Base-by-base conservation (phyloP, 2,888 invertebrate genomes). In the Scaeva pyrastri region DNA sequence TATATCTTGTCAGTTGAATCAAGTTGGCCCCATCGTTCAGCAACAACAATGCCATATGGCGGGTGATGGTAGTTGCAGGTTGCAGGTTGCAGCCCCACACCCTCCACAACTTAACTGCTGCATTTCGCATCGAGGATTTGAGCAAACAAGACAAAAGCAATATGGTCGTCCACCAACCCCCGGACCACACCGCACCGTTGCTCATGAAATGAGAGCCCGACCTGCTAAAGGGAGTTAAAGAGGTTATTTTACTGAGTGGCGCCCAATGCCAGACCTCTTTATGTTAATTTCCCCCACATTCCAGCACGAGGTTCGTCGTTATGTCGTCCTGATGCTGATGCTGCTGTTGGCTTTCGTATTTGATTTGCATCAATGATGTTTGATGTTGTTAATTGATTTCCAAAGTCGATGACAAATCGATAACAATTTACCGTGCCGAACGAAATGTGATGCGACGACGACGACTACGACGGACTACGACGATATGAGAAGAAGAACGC, bases 341-440 rank as follows among this genome's bases (percentile, higher is more conserved):
- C 21, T 58, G 50, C 81, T 50, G 52, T 52, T 52, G 73, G 70
- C 45, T 74, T 68, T 74, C 60, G 74, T 86, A 86, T 86, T 86
- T 86, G 86, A 86, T 86, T 86, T 86, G 86, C 86, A 86, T 86
- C 86, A 86, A 82, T 86, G 86, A 86, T 91, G 90, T 92, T 92
- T 91, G 91, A 91, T 91, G 91, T 92, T 91, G 91, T 91, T 91
- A 91, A 91, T 92, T 91, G 91, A 91, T 91, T 91, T 92, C 91
- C 91, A 92, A 91, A 92, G 91, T 91, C 90, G 90, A 86, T 86
- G 82, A 86, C 86, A 86, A 82, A 86, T 86, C 86, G 86, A 86
- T 86, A 86, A 66, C 86, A 86, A 86, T 82, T 86, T 82, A 86
- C 77, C 64, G 56, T 39, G 39, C 11, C 21, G 2, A n/a, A 31